A percentile compares a stretch with the other conserved stretches of the same genome.
These are phyloP conservation scores for Campylorhamphus procurvoides DNA, from an alignment of 2,113 vertebrate species.

Conservation along the genomic window DNA sequence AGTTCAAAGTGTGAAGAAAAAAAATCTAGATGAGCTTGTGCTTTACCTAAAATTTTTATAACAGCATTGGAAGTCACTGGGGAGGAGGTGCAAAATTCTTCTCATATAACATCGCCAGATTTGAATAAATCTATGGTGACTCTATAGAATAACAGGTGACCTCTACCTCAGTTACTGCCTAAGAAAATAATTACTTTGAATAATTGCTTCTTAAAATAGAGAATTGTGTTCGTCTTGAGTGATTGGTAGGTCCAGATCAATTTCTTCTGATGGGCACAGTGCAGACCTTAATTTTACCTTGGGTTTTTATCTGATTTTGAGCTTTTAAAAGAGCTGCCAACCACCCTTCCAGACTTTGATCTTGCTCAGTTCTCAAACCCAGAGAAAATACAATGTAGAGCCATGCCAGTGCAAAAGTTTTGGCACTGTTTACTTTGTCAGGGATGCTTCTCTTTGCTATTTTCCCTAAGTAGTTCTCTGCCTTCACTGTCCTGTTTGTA, in stretches of 20 bases:
- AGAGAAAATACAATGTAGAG: neutral
- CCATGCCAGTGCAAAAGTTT: neutral
- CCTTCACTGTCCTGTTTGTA: neutral
- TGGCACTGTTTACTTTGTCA: neutral
- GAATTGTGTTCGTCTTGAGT: neutral
- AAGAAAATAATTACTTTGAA: slow-evolving; percentile 42
- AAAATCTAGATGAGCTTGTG: neutral
- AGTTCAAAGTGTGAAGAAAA: neutral
- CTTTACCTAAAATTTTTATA: neutral
- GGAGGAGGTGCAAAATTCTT: neutral
- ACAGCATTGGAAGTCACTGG: neutral
- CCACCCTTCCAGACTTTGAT: neutral
- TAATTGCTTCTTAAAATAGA: slow-evolving; percentile 27
- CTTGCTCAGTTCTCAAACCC: neutral
- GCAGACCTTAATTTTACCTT: neutral
- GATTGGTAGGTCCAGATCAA: neutral
- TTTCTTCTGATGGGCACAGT: neutral
- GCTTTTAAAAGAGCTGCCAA: neutral
- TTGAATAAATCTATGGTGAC: neutral
- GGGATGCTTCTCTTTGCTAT: neutral
- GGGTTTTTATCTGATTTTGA: neutral
- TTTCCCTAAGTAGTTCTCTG: neutral
- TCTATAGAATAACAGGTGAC: slow-evolving; percentile 4
- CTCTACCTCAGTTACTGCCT: slow-evolving; percentile 1
- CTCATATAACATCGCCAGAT: neutral